Evolutionary conservation across 30 jellyfish, hydroid and myxozoan species (phyloP).

Genomic region (Hydractinia echinata): DNA sequence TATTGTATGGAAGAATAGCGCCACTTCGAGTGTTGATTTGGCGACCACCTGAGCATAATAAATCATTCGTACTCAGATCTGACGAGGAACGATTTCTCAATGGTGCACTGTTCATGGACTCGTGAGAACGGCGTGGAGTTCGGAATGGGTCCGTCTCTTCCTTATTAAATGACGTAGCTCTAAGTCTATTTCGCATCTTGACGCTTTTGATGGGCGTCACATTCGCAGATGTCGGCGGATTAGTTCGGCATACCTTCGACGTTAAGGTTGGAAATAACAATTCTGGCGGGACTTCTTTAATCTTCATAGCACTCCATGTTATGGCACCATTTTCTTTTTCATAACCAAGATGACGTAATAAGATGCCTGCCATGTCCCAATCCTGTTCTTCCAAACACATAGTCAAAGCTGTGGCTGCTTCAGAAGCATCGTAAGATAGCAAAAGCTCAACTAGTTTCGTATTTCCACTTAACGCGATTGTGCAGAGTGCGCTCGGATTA

Average conservation of each 20-base stretch:
- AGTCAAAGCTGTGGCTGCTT: conserved; percentile 49
- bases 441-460: conserved; percentile 43
- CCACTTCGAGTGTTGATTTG: conserved; percentile 43
- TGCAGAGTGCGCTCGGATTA: conserved; percentile 24
- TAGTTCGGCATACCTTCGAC: too few species aligned
- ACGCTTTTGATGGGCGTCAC: not conserved
- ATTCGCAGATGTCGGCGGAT: too few species aligned
- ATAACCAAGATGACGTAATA: conserved; percentile 66
- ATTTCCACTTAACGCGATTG: conserved; percentile 54
- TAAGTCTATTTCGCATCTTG: not conserved
- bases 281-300: conserved; percentile 39
- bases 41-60: not conserved
- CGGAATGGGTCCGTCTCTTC: too few species aligned
- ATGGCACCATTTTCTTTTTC: conserved; percentile 59
- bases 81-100: not conserved
- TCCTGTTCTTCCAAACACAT: conserved; percentile 34
- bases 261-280: conserved; percentile 1
- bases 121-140: not conserved
- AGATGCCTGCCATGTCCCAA: conserved; percentile 46
- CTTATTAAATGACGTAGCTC: too few species aligned
- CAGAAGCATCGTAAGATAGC: conserved; percentile 50
- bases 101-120: not conserved
- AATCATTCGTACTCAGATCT: too few species aligned
- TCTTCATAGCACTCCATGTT: conserved; percentile 80
- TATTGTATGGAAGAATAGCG: conserved; percentile 68